These are phyloP conservation scores for Porites rus DNA, from an alignment of 92 coral and sea anemone species.

Conservation along the genomic window DNA sequence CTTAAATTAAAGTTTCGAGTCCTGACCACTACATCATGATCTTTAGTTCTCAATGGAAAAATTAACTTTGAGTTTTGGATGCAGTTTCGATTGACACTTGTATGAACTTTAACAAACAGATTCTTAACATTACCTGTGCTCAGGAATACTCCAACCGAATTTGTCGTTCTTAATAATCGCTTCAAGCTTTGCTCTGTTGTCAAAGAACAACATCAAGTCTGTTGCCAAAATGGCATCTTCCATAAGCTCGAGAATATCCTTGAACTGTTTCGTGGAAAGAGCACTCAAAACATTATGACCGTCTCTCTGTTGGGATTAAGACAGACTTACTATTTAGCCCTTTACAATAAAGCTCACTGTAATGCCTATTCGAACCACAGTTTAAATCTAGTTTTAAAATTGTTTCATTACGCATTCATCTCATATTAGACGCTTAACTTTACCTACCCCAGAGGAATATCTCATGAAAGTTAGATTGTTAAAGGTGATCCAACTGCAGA, in stretches of 20 bases:
- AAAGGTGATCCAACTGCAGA: too few species aligned
- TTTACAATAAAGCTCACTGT: background rate
- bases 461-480: too few species aligned
- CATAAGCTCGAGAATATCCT: constrained; percentile 70
- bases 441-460: too few species aligned
- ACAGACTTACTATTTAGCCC: background rate
- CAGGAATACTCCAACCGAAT: constrained; percentile 75
- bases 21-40: too few species aligned
- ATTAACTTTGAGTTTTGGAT: too few species aligned
- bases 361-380: too few species aligned
- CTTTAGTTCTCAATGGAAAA: too few species aligned
- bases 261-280: constrained; percentile 40
- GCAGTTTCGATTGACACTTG: too few species aligned
- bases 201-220: constrained; percentile 79
- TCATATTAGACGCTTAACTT: too few species aligned
- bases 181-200: constrained; percentile 74
- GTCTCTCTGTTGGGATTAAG: constrained; percentile 54
- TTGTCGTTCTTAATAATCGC: constrained; percentile 58
- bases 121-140: constrained; percentile 75
- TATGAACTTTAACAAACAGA: background rate
- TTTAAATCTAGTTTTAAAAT: too few species aligned
- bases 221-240: constrained; percentile 93
- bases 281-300: constrained; percentile 75
- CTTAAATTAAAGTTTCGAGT: too few species aligned
- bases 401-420: too few species aligned